These are phyloP conservation scores for Balanococcus diminutus DNA, from an alignment of 2,888 invertebrate genomes.

Conservation along the genomic window DNA sequence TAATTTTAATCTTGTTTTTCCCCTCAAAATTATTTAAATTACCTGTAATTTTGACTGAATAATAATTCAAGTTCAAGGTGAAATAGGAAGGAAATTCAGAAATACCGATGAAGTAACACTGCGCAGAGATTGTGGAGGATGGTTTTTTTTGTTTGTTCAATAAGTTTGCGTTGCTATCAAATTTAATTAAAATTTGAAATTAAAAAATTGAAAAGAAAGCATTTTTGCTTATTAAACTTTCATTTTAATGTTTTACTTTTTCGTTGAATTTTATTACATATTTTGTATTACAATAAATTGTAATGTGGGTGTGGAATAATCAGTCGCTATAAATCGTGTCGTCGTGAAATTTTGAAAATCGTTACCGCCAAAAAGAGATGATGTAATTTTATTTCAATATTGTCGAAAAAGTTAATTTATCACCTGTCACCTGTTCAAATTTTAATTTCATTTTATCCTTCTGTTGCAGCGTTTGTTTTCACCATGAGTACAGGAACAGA, in stretches of 20 bases:
- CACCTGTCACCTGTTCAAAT: no score
- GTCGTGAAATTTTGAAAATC: no score
- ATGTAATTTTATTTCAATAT: no score
- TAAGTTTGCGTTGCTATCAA: neutral
- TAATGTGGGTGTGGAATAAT: no score
- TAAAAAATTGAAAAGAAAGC: no score
- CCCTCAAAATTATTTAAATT: neutral
- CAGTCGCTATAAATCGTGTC: no score
- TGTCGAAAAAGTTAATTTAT: no score
- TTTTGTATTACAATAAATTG: no score
- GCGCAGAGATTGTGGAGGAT: neutral
- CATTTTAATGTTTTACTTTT: no score
- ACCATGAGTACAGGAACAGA: slow-evolving; percentile 8
- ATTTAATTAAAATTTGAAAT: neutral
- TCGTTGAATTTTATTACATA: no score
- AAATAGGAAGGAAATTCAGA: neutral
- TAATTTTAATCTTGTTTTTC: neutral
- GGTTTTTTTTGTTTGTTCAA: neutral
- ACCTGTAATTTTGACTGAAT: neutral
- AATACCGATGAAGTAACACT: neutral
- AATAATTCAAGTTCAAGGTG: neutral
- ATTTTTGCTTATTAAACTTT: no score
- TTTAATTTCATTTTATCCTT: neutral
- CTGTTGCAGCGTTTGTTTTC: neutral
- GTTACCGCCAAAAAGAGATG: no score